Evolutionary conservation across 1,140 invertebrate genomes (phyloP).

Genomic region (Aphidius ervi): DNA sequence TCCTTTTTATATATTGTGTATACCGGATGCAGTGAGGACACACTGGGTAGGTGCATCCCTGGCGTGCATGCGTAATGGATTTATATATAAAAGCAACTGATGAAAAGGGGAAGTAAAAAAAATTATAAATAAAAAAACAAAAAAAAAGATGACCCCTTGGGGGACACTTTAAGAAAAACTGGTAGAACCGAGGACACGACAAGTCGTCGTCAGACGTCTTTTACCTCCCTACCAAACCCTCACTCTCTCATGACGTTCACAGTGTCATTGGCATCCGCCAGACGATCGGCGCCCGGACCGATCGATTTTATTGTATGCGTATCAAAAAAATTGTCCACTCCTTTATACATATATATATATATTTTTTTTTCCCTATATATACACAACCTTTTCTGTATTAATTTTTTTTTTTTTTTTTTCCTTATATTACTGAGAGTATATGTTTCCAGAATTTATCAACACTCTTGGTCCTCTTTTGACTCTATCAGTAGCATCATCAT

Average conservation of each 20-base stretch:
- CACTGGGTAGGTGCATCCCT: constrained; percentile 11
- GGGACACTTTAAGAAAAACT: constrained; percentile 35
- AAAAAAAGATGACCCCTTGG: constrained; percentile 16
- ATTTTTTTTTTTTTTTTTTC: no score
- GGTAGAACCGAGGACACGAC: constrained; percentile 31
- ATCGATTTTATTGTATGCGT: not conserved
- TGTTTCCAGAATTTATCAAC: no score
- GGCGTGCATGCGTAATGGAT: constrained; percentile 37
- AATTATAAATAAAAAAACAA: not conserved
- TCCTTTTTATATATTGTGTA: not conserved
- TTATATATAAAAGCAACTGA: constrained; percentile 9
- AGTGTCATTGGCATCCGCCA: constrained; percentile 18
- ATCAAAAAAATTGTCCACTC: no score
- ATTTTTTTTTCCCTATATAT: no score
- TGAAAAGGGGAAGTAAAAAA: constrained; percentile 10
- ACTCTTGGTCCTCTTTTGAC: no score
- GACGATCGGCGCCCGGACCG: not conserved
- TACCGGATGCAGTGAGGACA: constrained; percentile 7
- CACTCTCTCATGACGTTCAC: constrained; percentile 23
- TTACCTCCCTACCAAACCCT: constrained; percentile 1
- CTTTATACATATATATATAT: no score
- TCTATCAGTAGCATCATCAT: no score
- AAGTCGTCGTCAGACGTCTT: constrained; percentile 26
- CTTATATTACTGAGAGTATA: no score
- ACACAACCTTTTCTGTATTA: no score